Evolutionary conservation across 2,888 invertebrate genomes (phyloP), one percentile per base, ranked within the genome.

Genomic region (Beris morrisii): DNA sequence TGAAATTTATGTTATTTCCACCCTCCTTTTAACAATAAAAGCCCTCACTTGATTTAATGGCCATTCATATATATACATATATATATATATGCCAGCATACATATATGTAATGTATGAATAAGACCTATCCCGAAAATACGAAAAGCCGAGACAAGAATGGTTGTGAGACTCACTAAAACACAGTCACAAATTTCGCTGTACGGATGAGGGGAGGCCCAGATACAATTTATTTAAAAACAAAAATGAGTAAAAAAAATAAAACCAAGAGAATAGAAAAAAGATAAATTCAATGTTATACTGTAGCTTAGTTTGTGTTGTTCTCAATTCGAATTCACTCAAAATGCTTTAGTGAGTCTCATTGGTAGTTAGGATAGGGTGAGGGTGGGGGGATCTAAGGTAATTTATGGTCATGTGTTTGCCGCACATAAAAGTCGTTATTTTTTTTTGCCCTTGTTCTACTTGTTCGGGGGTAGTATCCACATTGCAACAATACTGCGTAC

Each of bases 21-120:
- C 69, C 69, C 69, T 70, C 65, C 67, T 65, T 70, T 67, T 67
- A 68, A 70, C 71, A 70, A 68, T 71, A 70, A 71, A 69, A 65
- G 67, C 66, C 67, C 58, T 28, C 32, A 66, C 54, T 66, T 58
- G 57, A 58, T 58, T 58, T 56, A 56, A 56, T 56, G 55, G 55
- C 13, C 55, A 22, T 56, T 56, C 38, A 56, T 56, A 43, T 38
- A 38, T 38, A 38, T 38, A 22, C 38, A 56, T 56, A 43, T 38
- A 38, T 38, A 38, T 38, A 22, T 22, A 3, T 38, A 38, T 7
- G 38, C 7, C 38, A 38, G 38, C 5, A 38, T 38, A 38, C 38
- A 22, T 22, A 22, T 3, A 22, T 22, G 22, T 22, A 22, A 22
- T 22, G 22, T 22, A 22, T 22, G 22, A 22, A 22, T 22, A 22